Evolutionary conservation across 2,888 invertebrate genomes (phyloP).

Genomic region (Phengaris arion): DNA sequence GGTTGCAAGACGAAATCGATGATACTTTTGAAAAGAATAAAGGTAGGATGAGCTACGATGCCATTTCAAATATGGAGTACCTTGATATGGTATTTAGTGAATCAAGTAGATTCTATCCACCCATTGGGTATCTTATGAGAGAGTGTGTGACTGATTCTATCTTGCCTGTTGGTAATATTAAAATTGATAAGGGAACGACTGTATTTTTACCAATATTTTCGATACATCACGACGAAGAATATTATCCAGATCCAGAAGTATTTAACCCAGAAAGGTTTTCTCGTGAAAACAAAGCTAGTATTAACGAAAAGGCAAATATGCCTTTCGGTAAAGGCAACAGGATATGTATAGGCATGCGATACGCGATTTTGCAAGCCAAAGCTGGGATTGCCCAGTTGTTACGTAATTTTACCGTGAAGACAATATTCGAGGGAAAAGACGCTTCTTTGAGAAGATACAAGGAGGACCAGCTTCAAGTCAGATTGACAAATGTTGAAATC

Average conservation of each 20-base stretch:
- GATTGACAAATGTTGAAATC: constrained; percentile 35
- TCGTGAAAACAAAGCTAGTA: neutral
- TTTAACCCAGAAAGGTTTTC: constrained; percentile 12
- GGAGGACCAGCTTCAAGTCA: constrained; percentile 36
- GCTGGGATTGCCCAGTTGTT: neutral
- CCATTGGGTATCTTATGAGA: neutral
- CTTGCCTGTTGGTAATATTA: constrained; percentile 14
- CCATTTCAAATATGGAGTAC: neutral
- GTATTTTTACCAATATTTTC: constrained; percentile 11
- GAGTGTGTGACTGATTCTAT: neutral
- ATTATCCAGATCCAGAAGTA: neutral
- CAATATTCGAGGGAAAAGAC: constrained; percentile 38
- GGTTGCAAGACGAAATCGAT: constrained; percentile 11
- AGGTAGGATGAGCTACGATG: neutral
- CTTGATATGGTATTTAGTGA: constrained; percentile 17
- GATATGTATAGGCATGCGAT: constrained; percentile 13
- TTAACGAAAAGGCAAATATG: neutral
- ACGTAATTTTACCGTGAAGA: neutral
- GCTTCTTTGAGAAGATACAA: constrained; percentile 39
- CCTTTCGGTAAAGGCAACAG: constrained; percentile 15
- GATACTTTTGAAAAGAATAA: neutral
- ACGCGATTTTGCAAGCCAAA: neutral
- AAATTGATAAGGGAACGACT: constrained; percentile 5
- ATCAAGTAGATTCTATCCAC: neutral
- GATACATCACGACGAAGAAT: constrained; percentile 18